These are phyloP conservation scores for Dallia pectoralis DNA, from an alignment of 2,797 vertebrate genomes.

Conservation along the genomic window DNA sequence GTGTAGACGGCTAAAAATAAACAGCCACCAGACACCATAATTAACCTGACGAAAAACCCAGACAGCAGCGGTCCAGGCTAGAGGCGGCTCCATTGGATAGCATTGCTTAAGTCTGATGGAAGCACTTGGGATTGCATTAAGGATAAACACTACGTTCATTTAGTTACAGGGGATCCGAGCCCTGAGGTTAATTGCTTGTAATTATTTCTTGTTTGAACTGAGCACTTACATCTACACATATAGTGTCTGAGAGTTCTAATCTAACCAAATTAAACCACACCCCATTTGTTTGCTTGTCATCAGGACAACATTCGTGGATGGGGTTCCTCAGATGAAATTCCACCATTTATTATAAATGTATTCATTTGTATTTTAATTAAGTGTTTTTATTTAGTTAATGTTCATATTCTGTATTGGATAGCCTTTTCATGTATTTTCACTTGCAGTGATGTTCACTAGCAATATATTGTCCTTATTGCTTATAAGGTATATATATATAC, in stretches of 20 bases:
- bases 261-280: background rate
- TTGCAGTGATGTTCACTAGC: background rate
- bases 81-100: background rate
- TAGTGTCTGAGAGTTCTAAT: background rate
- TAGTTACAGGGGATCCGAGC: background rate
- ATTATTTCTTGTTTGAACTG: background rate
- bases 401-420: background rate
- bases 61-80: background rate
- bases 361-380: background rate
- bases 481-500: too few species aligned
- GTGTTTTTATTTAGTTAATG: background rate
- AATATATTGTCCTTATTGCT: background rate
- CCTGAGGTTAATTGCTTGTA: background rate
- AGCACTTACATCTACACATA: background rate
- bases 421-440: background rate
- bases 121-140: background rate
- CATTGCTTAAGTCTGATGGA: background rate
- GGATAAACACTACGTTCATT: background rate
- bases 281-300: background rate
- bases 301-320: background rate
- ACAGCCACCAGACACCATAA: too few species aligned
- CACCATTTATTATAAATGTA: too few species aligned
- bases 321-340: too few species aligned
- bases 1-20: too few species aligned
- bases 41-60: background rate